Conservation (phyloP, 2,888 invertebrate genomes). For the Polymixis lichenea region DNA sequence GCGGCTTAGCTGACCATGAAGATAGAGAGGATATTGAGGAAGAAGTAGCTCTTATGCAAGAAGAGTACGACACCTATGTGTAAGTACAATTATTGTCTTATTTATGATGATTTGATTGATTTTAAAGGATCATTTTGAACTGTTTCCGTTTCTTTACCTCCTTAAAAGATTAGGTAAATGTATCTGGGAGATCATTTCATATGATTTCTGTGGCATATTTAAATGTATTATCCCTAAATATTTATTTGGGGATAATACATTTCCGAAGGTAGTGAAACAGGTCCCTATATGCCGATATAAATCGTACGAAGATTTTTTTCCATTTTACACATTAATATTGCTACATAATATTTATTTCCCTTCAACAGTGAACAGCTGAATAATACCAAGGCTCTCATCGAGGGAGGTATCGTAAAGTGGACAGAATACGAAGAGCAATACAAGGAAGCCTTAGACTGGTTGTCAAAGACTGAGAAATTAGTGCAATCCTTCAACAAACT, state of each 20-base stretch:
- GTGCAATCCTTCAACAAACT: constrained; percentile 97
- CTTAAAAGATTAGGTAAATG: not conserved
- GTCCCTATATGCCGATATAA: not conserved
- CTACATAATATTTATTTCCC: constrained; percentile 22
- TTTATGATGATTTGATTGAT: not conserved
- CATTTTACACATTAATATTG: not conserved
- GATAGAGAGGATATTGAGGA: constrained; percentile 97
- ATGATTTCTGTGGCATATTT: not conserved
- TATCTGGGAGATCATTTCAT: not conserved
- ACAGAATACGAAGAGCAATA: constrained; percentile 98
- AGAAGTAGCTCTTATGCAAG: constrained; percentile 97
- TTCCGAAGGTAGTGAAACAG: not conserved
- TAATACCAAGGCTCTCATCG: constrained; percentile 95
- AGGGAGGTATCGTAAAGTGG: constrained; percentile 97
- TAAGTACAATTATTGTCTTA: constrained; percentile 82
- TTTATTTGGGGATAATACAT: too few species aligned
- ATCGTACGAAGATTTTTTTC: not conserved
- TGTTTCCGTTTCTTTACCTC: too few species aligned
- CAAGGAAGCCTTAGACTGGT: constrained; percentile 96
- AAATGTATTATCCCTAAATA: too few species aligned
- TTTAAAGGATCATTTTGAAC: too few species aligned
- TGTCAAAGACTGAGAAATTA: constrained; percentile 96
- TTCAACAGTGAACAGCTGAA: constrained; percentile 93
- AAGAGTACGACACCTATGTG: constrained; percentile 96
- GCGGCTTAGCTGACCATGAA: constrained; percentile 95